These are phyloP conservation scores for Tricholaema leucomelas DNA, from an alignment of 2,113 vertebrate species.

Conservation along the genomic window DNA sequence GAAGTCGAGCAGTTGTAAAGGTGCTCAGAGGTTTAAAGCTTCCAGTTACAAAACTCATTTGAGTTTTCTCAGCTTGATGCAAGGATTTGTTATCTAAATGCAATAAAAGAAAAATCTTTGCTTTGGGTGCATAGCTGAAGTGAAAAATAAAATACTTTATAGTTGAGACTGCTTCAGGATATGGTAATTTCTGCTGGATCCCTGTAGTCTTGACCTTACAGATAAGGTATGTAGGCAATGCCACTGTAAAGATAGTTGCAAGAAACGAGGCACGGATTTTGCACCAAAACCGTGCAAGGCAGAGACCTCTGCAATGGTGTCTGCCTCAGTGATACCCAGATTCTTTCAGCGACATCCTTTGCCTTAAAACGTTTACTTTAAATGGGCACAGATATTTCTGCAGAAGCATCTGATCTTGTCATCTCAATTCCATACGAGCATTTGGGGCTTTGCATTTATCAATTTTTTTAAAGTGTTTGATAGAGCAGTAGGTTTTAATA, in stretches of 20 bases:
- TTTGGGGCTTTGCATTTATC: not conserved
- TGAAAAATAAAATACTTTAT: not conserved
- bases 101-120: not conserved
- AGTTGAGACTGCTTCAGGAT: not conserved
- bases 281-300: rapidly evolving
- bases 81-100: not conserved
- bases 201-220: not conserved
- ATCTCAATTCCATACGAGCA: not conserved
- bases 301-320: not conserved
- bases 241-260: not conserved
- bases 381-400: not conserved
- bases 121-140: not conserved
- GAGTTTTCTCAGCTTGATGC: not conserved
- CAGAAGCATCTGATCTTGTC: not conserved
- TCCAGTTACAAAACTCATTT: not conserved
- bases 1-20: not conserved
- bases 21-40: not conserved
- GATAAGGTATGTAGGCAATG: not conserved
- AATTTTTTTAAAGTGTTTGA: not conserved
- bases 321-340: not conserved
- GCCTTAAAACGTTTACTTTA: not conserved
- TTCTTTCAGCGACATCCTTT: not conserved
- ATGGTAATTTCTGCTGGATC: not conserved
- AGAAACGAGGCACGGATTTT: not conserved
- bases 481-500: not conserved